Evolutionary conservation across 2,888 invertebrate genomes (phyloP), one percentile per base, ranked within the genome.

Genomic region (Drosophila crucigera): DNA sequence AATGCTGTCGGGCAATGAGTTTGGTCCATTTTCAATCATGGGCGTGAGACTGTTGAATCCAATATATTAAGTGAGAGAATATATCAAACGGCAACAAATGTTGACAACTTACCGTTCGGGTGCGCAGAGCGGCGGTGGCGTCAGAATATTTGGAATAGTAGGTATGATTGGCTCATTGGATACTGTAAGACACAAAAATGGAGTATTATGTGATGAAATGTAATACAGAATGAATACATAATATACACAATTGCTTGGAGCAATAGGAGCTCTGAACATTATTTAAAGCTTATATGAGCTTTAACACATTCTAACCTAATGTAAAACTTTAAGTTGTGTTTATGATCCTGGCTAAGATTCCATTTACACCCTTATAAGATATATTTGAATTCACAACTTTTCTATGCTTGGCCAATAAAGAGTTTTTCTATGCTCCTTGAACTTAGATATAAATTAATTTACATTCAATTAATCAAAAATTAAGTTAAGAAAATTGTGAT

Each of bases 1-100:
- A 0, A 94, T 94, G 1, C 94, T 92, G 82, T 94, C 94, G 0
- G 94, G 94, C 64, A 95, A 81, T 10, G 94, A 94, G 52, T 92
- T 78, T n/a, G 92, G 93, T 0, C 94, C 94, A 65, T 88, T 83
- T 70, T 94, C 94, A 89, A 95, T 94, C 54, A 95, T 89, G 2
- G 92, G 90, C 22, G 90, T 77, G 4, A 93, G 83, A 10, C 93
- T 93, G 10, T 0, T 9, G 25, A 47, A 56, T 19, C 16, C 0
- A 1, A 14, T 16, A 33, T 28, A 14, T 4, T 0, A 28, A 19
- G 0, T 31, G 0, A 52, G 10, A 39, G 0, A 10, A 4, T 9
- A 10, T 3, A 6, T n/a, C n/a, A 10, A 3, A 22, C 9, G 7
- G 25, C 1, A 16, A 0, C 31, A 41, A 10, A 19, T 16, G 0